These are phyloP conservation scores for Hippasteria phrygiana DNA, from an alignment of 53 echinoderm and acorn worm genomes.

Conservation along the genomic window DNA sequence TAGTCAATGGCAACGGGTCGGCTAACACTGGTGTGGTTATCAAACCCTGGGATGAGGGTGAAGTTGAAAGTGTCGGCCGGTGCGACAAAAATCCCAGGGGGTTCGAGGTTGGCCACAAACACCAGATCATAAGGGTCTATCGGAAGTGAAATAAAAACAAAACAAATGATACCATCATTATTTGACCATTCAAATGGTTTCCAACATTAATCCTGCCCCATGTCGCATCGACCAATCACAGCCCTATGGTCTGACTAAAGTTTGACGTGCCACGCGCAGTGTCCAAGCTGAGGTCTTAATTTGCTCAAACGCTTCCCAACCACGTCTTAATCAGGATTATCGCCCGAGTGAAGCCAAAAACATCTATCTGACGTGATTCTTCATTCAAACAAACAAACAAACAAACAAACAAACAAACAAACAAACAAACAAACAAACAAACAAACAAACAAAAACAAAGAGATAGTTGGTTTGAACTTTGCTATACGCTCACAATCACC, in stretches of 20 bases:
- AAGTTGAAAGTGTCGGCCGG: constrained; percentile 51
- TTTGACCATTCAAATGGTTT: not conserved
- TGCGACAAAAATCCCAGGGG: constrained; percentile 26
- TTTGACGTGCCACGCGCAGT: not conserved
- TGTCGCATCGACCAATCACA: not conserved
- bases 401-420: too few relatives aligned
- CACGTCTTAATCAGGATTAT: too few relatives aligned
- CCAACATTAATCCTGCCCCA: not conserved
- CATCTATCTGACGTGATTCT: too few relatives aligned
- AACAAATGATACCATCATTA: not conserved
- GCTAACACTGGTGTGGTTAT: not conserved
- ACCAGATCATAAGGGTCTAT: constrained; percentile 29
- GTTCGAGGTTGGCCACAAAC: constrained; percentile 18
- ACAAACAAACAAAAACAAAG: too few relatives aligned
- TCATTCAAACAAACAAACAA: too few relatives aligned
- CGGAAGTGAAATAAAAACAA: not conserved
- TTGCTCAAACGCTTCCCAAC: too few relatives aligned
- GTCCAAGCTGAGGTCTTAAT: too few relatives aligned
- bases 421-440: too few relatives aligned
- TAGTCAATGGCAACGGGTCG: constrained; percentile 66
- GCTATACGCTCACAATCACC: too few relatives aligned
- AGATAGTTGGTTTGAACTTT: too few relatives aligned
- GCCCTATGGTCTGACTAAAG: too few relatives aligned
- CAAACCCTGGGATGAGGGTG: constrained; percentile 27
- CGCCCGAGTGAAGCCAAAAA: too few relatives aligned